Evolutionary conservation across 2,888 invertebrate species (phyloP), one percentile per base, ranked within the genome.

Genomic region (Orgyia antiqua): DNA sequence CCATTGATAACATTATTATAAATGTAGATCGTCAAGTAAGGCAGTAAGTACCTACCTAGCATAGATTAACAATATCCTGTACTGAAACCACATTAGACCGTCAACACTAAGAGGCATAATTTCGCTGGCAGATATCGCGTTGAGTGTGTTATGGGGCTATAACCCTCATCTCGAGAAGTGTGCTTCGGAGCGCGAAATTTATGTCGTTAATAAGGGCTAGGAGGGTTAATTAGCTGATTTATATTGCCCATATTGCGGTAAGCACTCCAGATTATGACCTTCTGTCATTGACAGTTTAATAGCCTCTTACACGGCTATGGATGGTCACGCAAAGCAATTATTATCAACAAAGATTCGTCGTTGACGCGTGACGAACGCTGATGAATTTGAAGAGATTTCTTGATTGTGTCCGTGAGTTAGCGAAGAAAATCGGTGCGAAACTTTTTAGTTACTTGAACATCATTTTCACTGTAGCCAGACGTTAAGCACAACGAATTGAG

Each of bases 191-290:
- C 71, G 73, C 66, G 64, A 79, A 83, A 83, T 83, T 78, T 82
- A 83, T 82, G 79, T 78, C 72, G 68, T 78, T 83, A 80, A 83
- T 83, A 83, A 79, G 79, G 73, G 68, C 72, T 63, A 54, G 63
- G 72, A 66, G 76, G 76, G 77, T 80, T 82, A 83, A 84, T 83
- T 82, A 80, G 70, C 69, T 78, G 80, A 83, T 80, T 83, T 80
- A 83, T 75, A 74, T 61, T 54, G 68, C 59, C 64, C 74, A 74
- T 80, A 79, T 71, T 71, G 72, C 68, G 64, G 67, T 59, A 58
- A 62, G 63, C 65, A 69, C 71, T n/a, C n/a, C 62, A 64, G n/a
- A 62, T n/a, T 69, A 70, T n/a, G 59, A 60, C 60, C n/a, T n/a
- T 63, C 65, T 68, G 71, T 51, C 67, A 68, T 71, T 74, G 74